Evolutionary conservation across 2,113 vertebrate species (phyloP), one percentile per base, ranked within the genome.

Genomic region (Pavo muticus): DNA sequence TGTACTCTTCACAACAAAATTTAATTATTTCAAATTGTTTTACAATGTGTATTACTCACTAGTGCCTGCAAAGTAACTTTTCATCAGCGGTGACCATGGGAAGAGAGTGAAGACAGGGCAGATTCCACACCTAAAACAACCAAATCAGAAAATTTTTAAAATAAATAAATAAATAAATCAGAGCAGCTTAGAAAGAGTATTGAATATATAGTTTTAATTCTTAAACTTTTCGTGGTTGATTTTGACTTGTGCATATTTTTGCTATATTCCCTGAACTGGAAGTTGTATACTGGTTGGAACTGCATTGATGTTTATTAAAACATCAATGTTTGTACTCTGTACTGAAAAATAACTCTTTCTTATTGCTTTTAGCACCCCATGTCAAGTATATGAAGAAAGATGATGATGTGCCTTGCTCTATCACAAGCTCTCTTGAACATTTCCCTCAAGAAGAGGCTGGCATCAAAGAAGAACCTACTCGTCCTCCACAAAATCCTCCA

Each of bases 301-400:
- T 17, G 23, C 10, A 40, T 2, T 72, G 67, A 29, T 4, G 9
- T 60, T 89, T 67, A 10, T 32, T 40, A 72, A 57, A 40, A 9
- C 27, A 29, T 16, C 52, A 16, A 3, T 54, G 52, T 54, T 54
- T 54, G 27, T 54, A 37, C 3, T 29, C 32, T 54, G 29, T 16
- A 5, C 7, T 74, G 71, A 94, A 14, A 77, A 42, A 44, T 45
- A 64, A 16, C 35, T 67, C 32, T 94, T 61, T 89, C 90, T 40
- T 71, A 1, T 77, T 84, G 12, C 37, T 93, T 67, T 12, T 86
- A 99, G 99, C 98, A 56, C 98, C 98, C 40, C 98, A 99, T n/a
- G 99, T 99, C 73, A 95, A 98, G 94, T 99, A 99, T 83, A 98
- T 99, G 93, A 98, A 97, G 65, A 99, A 99, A 90, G 97, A 98